Conservation (phyloP, 2,888 invertebrate species). For the Agapetus fuscipes region DNA sequence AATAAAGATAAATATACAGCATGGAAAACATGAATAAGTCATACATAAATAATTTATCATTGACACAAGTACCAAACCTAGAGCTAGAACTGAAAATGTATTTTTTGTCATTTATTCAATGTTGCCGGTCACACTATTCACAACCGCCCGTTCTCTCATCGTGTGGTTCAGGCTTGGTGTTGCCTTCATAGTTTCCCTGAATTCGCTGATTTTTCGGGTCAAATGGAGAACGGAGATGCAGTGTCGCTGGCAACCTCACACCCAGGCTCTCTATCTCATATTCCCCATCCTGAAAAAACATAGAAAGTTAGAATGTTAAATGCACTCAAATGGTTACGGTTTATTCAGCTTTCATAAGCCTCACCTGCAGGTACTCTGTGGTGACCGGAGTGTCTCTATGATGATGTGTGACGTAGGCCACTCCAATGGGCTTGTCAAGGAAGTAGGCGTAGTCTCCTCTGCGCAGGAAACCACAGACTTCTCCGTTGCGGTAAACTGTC, state of each 20-base stretch:
- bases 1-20: too few species aligned
- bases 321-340: too few species aligned
- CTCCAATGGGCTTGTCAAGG: conserved; percentile 46
- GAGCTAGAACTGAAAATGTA: too few species aligned
- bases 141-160: conserved; percentile 41
- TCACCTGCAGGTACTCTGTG: conserved; percentile 55
- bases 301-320: too few species aligned
- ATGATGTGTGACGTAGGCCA: conserved; percentile 46
- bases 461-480: conserved; percentile 68
- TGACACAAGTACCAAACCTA: too few species aligned
- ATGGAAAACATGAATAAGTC: too few species aligned
- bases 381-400: conserved; percentile 50
- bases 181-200: conserved; percentile 53
- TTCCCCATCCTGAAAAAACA: conserved; percentile 54
- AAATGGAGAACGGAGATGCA: conserved; percentile 69
- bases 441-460: conserved; percentile 68
- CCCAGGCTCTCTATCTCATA: conserved; percentile 80
- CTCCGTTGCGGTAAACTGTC: conserved; percentile 69
- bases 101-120: too few species aligned
- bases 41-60: too few species aligned
- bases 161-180: conserved; percentile 21
- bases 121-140: conserved; percentile 38
- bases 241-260: conserved; percentile 55
- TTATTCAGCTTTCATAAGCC: too few species aligned
- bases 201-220: conserved; percentile 70